A percentile compares a stretch with the other conserved stretches of the same genome.
Evolutionary conservation across 2,797 vertebrate genomes (phyloP).

Genomic region (Poeciliopsis turneri): DNA sequence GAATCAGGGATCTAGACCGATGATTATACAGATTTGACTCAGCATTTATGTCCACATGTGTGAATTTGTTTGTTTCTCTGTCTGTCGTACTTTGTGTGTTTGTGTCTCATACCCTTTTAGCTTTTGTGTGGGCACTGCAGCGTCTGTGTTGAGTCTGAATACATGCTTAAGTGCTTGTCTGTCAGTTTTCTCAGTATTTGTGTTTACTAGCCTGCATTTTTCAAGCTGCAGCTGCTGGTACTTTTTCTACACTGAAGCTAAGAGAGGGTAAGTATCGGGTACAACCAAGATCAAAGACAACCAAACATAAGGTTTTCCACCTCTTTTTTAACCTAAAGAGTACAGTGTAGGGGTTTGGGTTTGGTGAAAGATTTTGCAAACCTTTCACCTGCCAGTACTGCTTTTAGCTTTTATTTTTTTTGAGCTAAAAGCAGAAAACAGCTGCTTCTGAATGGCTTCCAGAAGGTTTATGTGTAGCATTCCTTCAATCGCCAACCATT

Average conservation of each 20-base stretch:
- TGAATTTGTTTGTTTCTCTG: slow-evolving; percentile 42
- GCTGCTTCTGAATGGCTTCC: no score
- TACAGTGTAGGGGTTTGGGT: not conserved
- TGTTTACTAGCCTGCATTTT: slow-evolving; percentile 47
- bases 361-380: not conserved
- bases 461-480: not conserved
- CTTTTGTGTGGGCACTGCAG: slow-evolving; percentile 39
- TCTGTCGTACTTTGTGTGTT: slow-evolving; percentile 17
- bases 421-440: no score
- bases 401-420: not conserved
- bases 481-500: not conserved
- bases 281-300: not conserved
- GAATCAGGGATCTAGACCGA: slow-evolving; percentile 57
- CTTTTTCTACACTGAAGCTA: not conserved
- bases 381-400: not conserved
- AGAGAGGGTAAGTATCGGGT: not conserved
- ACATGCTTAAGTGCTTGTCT: slow-evolving; percentile 46
- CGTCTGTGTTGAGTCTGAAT: slow-evolving; percentile 66
- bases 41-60: slow-evolving; percentile 29
- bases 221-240: slow-evolving; percentile 28
- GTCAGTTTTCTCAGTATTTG: slow-evolving; percentile 44
- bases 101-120: slow-evolving; percentile 21
- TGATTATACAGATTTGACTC: slow-evolving; percentile 70
- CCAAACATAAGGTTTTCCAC: not conserved
- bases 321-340: not conserved